Percentiles rank a stretch among this genome's conserved stretches.
Conservation (phyloP, 2,113 vertebrate species). For the Halcyon malimbica region DNA sequence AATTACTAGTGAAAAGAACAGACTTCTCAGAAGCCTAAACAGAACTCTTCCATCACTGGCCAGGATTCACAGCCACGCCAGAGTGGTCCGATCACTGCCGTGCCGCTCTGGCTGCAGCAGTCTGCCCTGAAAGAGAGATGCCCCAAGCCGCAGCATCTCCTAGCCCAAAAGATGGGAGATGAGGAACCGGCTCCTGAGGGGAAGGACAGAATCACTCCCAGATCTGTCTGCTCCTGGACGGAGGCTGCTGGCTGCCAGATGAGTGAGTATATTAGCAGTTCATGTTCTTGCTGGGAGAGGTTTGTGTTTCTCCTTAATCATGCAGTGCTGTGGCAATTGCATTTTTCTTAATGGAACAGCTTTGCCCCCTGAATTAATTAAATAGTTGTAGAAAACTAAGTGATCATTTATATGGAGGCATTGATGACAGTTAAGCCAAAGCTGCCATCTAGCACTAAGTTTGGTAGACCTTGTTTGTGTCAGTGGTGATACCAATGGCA, state of each 20-base stretch:
- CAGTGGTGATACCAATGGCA: fast-evolving
- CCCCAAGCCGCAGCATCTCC: background rate
- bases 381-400: background rate
- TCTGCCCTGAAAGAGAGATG: background rate
- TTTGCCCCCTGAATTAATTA: background rate
- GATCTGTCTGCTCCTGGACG: background rate
- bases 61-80: fast-evolving
- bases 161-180: background rate
- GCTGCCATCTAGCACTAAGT: background rate
- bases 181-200: fast-evolving
- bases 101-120: background rate
- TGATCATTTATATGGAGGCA: background rate
- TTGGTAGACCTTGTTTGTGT: background rate
- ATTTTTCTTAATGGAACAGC: background rate
- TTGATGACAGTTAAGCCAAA: background rate
- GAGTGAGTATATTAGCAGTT: background rate
- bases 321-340: background rate
- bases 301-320: background rate
- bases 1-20: conserved; percentile 40
- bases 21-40: background rate
- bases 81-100: fast-evolving
- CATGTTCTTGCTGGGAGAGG: background rate
- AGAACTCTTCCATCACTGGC: background rate
- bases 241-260: background rate
- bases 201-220: background rate